Evolutionary conservation across 1,140 invertebrate species (phyloP), one percentile per base, ranked within the genome.

Genomic region (Pygmarrhopalites habei): DNA sequence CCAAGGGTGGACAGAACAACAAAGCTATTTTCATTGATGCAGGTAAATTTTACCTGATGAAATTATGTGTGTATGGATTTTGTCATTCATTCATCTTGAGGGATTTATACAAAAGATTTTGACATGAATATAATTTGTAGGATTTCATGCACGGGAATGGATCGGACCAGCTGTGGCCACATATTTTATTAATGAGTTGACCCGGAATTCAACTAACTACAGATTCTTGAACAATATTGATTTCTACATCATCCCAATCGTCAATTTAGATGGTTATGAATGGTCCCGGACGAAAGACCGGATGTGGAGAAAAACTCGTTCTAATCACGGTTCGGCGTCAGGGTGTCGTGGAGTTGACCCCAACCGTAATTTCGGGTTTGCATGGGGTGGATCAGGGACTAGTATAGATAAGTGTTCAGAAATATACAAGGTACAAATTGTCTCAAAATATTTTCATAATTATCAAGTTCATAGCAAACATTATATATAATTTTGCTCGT

Each of bases 221-320:
- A 19, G 30, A 5, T 26, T 67, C 19, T 41, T 67, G 15, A 39
- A 62, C 2, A 23, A 14, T 21, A 19, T 78, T 58, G 76, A 80
- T 64, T 83, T 80, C 75, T 82, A 83, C 72, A 75, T 88, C 56
- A 74, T 87, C 63, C 86, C 86, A 0, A 77, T 86, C 14, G 72
- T 81, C 2, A 89, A 88, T 74, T 85, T 85, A 3, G 86, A 89
- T 75, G 87, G 87, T 1, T 87, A 84, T 69, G 79, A 79, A 32
- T 86, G 82, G 68, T 81, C 81, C 7, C 78, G 81, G 49, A 75
- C 67, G 0, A 65, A 44, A 53, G 58, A 71, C 46, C 57, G 70
- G 1, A 44, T 69, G 49, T 73, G 72, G 72, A 62, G 72, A 58
- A 73, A 73, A 59, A 69, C 63, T 2, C 51, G 67, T 35, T 56